Evolutionary conservation across 2,888 invertebrate genomes (phyloP).

Genomic region (Eupithecia abbreviata): DNA sequence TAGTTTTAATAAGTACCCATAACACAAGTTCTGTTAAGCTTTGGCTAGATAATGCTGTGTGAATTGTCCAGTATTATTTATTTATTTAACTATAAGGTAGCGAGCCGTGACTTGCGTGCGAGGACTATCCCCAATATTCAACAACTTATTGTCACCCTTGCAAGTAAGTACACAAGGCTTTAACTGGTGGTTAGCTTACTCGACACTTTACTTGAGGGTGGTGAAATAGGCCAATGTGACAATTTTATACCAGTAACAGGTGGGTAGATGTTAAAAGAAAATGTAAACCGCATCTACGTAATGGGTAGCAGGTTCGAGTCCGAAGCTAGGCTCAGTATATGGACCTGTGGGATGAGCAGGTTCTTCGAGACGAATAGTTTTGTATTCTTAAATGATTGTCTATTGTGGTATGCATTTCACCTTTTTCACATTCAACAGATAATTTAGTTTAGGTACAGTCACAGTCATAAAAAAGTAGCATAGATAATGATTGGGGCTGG

Average conservation of each 20-base stretch:
- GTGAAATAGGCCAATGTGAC: too few relatives aligned
- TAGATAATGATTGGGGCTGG: background rate
- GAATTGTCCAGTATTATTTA: too few relatives aligned
- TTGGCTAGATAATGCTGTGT: too few relatives aligned
- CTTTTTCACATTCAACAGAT: background rate
- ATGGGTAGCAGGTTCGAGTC: background rate
- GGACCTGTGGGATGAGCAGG: background rate
- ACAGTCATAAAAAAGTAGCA: background rate
- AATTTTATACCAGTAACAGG: background rate
- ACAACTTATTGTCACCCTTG: conserved; percentile 11
- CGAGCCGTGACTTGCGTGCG: too few relatives aligned
- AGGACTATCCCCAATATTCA: background rate
- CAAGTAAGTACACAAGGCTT: too few relatives aligned
- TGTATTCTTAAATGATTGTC: background rate
- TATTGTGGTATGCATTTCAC: background rate
- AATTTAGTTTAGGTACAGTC: background rate
- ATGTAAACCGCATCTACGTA: background rate
- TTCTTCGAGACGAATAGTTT: background rate
- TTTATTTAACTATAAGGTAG: too few relatives aligned
- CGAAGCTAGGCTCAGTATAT: background rate
- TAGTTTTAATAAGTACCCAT: too few relatives aligned
- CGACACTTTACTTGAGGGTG: too few relatives aligned
- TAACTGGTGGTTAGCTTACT: too few relatives aligned
- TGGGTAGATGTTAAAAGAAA: conserved; percentile 7
- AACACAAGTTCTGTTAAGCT: too few relatives aligned